Percentiles rank a stretch among this genome's conserved stretches.
These are phyloP conservation scores for Patella vulgata DNA, from an alignment of 1,140 invertebrate genomes.

Conservation along the genomic window DNA sequence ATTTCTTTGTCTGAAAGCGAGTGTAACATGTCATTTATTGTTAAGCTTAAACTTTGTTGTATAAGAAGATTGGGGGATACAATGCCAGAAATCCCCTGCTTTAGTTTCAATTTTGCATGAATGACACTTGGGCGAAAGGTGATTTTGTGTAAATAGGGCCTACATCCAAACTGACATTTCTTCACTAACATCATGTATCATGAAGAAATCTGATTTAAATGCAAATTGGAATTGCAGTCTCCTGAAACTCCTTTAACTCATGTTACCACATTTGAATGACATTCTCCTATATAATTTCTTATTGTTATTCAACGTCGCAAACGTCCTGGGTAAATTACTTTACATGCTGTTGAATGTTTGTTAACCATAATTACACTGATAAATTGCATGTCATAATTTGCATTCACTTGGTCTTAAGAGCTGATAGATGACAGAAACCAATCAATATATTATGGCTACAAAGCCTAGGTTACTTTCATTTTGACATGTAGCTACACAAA, in stretches of 20 bases:
- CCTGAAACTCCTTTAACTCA: slow-evolving; percentile 9
- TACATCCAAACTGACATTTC: slow-evolving; percentile 14
- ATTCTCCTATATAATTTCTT: neutral
- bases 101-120: slow-evolving; percentile 18
- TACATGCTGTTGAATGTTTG: slow-evolving; percentile 17
- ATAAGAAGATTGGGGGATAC: slow-evolving; percentile 26
- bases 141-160: slow-evolving; percentile 30
- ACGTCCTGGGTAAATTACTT: slow-evolving; percentile 9
- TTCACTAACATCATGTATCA: slow-evolving; percentile 9
- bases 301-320: neutral
- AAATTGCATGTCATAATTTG: slow-evolving; percentile 36
- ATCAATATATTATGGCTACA: slow-evolving; percentile 20
- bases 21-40: slow-evolving; percentile 29
- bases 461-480: slow-evolving; percentile 4
- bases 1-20: slow-evolving; percentile 5
- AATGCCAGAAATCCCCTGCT: slow-evolving; percentile 25
- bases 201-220: slow-evolving; percentile 32
- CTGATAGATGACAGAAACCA: slow-evolving; percentile 24
- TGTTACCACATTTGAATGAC: slow-evolving; percentile 3
- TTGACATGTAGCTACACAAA: slow-evolving; percentile 14
- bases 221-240: slow-evolving; percentile 23
- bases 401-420: slow-evolving; percentile 14
- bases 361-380: slow-evolving; percentile 31
- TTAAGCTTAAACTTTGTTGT: slow-evolving; percentile 29
- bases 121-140: slow-evolving; percentile 12